Evolutionary conservation across 2,797 vertebrate genomes (phyloP).

Genomic region (Silurus aristotelis): DNA sequence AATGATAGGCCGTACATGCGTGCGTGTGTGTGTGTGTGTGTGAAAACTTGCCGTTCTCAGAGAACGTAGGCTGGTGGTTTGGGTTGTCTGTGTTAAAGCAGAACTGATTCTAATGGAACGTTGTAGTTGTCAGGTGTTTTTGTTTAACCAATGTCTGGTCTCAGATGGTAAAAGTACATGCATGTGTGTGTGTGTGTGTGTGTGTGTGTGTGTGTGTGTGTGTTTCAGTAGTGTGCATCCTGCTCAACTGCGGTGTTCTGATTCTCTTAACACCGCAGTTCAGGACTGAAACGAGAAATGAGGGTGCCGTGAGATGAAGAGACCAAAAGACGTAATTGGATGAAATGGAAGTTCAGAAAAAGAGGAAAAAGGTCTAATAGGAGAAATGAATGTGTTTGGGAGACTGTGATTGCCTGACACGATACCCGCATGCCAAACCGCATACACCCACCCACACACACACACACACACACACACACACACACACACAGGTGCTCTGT

Average conservation of each 20-base stretch:
- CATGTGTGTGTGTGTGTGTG: conserved; percentile 34
- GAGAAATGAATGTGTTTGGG: background rate
- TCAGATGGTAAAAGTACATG: conserved; percentile 55
- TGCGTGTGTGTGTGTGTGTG: conserved; percentile 40
- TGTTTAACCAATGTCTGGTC: conserved; percentile 57
- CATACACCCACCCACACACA: background rate
- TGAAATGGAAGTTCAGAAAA: conserved; percentile 17
- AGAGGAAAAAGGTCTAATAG: background rate
- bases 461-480: background rate
- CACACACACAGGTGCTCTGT: background rate
- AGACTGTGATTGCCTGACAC: conserved; percentile 16
- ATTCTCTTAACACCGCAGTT: conserved; percentile 49
- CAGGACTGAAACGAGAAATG: conserved; percentile 24
- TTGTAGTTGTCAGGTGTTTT: conserved; percentile 60
- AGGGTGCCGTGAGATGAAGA: conserved; percentile 19
- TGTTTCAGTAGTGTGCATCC: conserved; percentile 29
- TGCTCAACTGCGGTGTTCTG: background rate
- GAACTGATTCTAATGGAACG: conserved; percentile 61
- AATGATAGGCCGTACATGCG: conserved; percentile 75
- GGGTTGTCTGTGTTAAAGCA: conserved; percentile 45
- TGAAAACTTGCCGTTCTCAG: background rate
- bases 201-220: conserved; percentile 22
- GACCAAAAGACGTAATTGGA: conserved; percentile 7
- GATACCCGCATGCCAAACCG: conserved; percentile 2
- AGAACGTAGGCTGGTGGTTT: conserved; percentile 41